Evolutionary conservation across 2,888 invertebrate species (phyloP).

Genomic region (Melipona beecheii): DNA sequence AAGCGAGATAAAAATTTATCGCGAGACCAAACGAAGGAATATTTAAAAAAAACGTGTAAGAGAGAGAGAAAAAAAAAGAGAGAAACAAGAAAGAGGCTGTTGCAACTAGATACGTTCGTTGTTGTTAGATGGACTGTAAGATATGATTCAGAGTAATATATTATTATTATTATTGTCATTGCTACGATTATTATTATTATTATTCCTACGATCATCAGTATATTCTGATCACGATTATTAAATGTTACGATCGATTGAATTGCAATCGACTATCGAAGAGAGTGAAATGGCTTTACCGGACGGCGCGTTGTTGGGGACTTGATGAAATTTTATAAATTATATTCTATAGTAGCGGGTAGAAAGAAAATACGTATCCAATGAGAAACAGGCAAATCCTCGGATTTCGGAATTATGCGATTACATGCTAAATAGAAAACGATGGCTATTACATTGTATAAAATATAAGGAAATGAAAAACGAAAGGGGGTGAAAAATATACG

Average conservation of each 20-base stretch:
- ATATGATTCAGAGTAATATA: constrained; percentile 77
- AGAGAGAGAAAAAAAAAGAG: constrained; percentile 8
- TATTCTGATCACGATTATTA: constrained; percentile 61
- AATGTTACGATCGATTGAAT: constrained; percentile 67
- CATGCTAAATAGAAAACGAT: constrained; percentile 43
- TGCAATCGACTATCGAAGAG: constrained; percentile 66
- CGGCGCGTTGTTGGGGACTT: constrained; percentile 75
- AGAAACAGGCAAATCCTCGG: constrained; percentile 31
- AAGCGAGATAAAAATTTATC: constrained; percentile 3
- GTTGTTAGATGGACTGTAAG: constrained; percentile 76
- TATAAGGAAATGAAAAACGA: not conserved
- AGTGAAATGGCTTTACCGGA: constrained; percentile 62
- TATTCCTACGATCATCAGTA: constrained; percentile 62
- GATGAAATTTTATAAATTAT: constrained; percentile 77
- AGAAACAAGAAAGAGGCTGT: constrained; percentile 71
- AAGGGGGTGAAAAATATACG: not conserved
- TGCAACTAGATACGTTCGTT: constrained; percentile 73
- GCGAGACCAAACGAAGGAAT: constrained; percentile 51
- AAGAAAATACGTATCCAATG: constrained; percentile 37
- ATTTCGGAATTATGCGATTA: constrained; percentile 46
- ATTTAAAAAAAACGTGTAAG: constrained; percentile 50
- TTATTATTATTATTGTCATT: constrained; percentile 64
- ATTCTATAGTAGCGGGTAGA: constrained; percentile 61
- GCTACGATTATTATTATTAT: constrained; percentile 36
- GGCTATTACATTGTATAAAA: constrained; percentile 67